A percentile compares a stretch with the other conserved stretches of the same genome.
These are phyloP conservation scores for Coreius guichenoti DNA, from an alignment of 2,797 vertebrate genomes.

Conservation along the genomic window DNA sequence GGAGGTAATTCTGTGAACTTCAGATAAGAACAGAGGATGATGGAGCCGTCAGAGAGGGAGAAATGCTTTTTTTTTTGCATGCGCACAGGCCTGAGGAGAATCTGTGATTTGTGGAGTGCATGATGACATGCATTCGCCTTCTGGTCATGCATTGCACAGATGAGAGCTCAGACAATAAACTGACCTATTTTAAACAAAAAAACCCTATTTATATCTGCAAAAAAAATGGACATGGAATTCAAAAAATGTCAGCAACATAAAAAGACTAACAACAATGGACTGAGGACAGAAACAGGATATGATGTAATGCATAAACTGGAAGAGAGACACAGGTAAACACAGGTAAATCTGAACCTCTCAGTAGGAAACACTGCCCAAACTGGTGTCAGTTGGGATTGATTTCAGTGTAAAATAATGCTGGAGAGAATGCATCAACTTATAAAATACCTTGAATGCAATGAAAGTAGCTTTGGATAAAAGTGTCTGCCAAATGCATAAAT, in stretches of 20 bases:
- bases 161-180: conserved; percentile 79
- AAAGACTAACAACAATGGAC: conserved; percentile 28
- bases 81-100: conserved; percentile 72
- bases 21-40: background rate
- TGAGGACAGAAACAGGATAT: conserved; percentile 50
- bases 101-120: conserved; percentile 75
- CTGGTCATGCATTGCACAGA: conserved; percentile 76
- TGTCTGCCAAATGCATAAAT: background rate
- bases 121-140: conserved; percentile 77
- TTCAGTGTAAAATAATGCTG: background rate
- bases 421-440: background rate
- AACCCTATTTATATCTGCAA: conserved; percentile 74
- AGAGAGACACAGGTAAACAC: background rate
- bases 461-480: background rate
- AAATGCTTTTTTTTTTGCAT: conserved; percentile 67
- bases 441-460: background rate
- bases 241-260: background rate
- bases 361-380: background rate
- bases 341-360: background rate
- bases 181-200: conserved; percentile 76
- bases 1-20: conserved; percentile 27
- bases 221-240: conserved; percentile 10
- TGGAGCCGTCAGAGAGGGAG: conserved; percentile 42
- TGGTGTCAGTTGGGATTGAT: background rate
- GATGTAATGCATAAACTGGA: conserved; percentile 62